Base-by-base conservation (phyloP, 2,113 vertebrate species). In the Stegastes partitus region DNA sequence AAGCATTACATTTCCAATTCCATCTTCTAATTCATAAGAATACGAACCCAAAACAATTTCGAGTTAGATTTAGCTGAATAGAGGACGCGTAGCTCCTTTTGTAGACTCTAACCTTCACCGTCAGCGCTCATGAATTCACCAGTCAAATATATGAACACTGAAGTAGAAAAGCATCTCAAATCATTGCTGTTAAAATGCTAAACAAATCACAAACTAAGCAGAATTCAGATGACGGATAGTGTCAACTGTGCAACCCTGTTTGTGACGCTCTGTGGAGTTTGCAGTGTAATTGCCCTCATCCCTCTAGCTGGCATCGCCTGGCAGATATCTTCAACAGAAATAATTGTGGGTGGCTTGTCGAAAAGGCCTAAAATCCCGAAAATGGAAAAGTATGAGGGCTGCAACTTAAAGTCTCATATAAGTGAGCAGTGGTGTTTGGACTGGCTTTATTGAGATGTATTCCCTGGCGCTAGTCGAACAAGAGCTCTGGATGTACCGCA, bases 141-240 rank as follows among this genome's bases (percentile, higher is more conserved):
- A 64, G 19, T 22, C 22, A 58, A 15, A 62, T 47, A 18, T 12
- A 59, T 25, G 15, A 18, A 5, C 44, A 49, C 56, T 62, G 22
- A 45, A 25, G 37, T 9, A 2, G 31, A 42, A 74, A 66, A 44
- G 16, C 2, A 56, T 50, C 14, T 53, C 18, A 26, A 44, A 72
- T 77, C 31, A 61, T 50, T n/a, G 28, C 64, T 34, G 65, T 57
- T 84, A 56, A 78, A 76, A 77, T 74, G 47, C 47, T 68, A 67
- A 79, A 81, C 56, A 78, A 80, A 63, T 79, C 70, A 61, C 70
- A 64, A 39, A 64, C 19, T 69, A 64, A 81, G 86, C 75, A 84
- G 25, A 78, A 81, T 61, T 70, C 25, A 53, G 37, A 77, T 72
- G 68, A 51, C 6, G 1, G 45, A 59, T 67, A 23, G 47, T 53